Base-by-base conservation (phyloP, 2,888 invertebrate species). In the Nymphalis urticae region DNA sequence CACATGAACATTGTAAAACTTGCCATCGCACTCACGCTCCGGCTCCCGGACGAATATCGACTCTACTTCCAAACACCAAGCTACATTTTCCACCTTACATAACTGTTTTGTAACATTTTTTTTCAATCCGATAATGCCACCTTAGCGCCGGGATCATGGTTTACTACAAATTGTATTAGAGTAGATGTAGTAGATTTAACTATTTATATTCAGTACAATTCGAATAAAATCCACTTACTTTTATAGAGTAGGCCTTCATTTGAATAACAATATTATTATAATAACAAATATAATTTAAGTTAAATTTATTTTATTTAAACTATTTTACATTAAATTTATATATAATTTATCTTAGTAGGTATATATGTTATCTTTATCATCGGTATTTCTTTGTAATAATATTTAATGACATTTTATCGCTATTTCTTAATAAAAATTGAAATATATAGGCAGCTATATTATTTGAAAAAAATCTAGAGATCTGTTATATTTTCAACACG, bases 111-210 rank as follows among this genome's bases (percentile, higher is more conserved):
- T 86, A 88, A 90, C 88, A 86, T 89, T 91, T 91, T 90, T 90
- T 90, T 90, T 88, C 90, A 90, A 90, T 92, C 89, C 89, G 90
- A 91, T 92, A 92, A 92, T 91, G 90, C 89, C 88, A 90, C 90
- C 90, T 90, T 91, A 90, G 89, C 86, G 89, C 83, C 87, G 88
- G 89, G 90, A 91, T 91, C 91, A 90, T 91, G 91, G 91, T 91
- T 92, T 91, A 92, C 91, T 92, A 92, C 91, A 92, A 92, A 92
- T 92, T 92, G 91, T 92, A 91, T 92, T 90, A 90, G 89, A 90
- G 90, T 86, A 21, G 21, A 21, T 21, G 21, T 21, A 89, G 90
- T 89, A 89, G 84, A 89, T 90, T 90, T 90, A 90, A 91, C 90
- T 90, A 91, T 91, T 90, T 90, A 90, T 89, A 83, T 85, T 80